Percentiles rank a stretch among this genome's conserved stretches.
These are phyloP conservation scores for Phaenicophaeus curvirostris DNA, from an alignment of 2,797 vertebrate genomes.

Conservation along the genomic window DNA sequence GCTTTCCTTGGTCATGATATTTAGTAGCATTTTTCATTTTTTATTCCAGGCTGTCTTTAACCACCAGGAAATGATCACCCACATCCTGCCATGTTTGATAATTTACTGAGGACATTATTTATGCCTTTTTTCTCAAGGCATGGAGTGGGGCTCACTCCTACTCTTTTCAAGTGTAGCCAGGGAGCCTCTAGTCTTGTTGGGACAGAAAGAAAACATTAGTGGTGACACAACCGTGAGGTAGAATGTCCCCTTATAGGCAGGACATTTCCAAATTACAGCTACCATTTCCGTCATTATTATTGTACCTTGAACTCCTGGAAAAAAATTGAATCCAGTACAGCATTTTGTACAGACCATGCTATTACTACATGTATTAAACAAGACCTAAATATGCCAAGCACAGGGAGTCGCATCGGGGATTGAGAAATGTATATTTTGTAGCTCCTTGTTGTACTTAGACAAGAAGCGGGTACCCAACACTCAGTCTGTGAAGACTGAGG, in stretches of 20 bases:
- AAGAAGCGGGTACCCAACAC: neutral
- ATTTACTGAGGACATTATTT: neutral
- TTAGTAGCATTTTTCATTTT: neutral
- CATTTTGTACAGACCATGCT: neutral
- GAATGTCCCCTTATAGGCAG: accelerated
- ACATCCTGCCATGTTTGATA: neutral
- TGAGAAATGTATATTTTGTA: slow-evolving; percentile 11
- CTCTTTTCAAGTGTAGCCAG: neutral
- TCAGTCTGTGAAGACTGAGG: neutral
- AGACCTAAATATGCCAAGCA: neutral
- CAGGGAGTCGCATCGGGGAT: neutral
- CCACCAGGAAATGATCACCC: neutral
- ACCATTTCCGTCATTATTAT: neutral
- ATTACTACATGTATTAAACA: neutral
- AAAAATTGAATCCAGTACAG: neutral
- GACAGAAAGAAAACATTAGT: neutral
- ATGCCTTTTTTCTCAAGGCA: neutral
- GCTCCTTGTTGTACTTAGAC: neutral
- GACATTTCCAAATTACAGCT: neutral
- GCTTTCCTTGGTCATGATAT: neutral
- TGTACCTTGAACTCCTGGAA: neutral
- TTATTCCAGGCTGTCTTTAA: neutral
- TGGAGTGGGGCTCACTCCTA: neutral
- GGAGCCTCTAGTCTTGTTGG: neutral
- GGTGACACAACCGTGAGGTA: neutral